Evolutionary conservation across 2,113 vertebrate genomes (phyloP).

Genomic region (Sorex fumeus): DNA sequence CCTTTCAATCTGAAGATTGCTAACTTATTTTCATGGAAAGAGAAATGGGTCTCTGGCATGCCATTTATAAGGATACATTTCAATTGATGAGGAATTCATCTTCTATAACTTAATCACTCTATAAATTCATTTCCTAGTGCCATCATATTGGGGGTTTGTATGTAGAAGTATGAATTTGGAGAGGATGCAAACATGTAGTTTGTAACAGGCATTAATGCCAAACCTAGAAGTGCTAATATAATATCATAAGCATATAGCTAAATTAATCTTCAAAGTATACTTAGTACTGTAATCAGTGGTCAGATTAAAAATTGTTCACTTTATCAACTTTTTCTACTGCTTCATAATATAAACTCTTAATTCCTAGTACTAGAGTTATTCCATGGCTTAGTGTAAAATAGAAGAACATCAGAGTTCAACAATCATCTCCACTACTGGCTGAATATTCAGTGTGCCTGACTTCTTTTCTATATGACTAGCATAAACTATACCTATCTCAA

Average conservation of each 20-base stretch:
- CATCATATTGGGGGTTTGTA: background rate
- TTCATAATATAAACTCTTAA: slow-evolving; percentile 3
- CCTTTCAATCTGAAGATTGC: background rate
- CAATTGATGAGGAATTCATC: background rate
- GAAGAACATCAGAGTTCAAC: background rate
- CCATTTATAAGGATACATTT: background rate
- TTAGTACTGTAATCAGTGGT: background rate
- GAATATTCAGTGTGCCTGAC: background rate
- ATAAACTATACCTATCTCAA: slow-evolving; percentile 1
- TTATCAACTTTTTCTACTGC: background rate
- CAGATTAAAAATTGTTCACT: background rate
- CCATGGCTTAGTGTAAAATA: background rate
- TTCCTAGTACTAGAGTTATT: background rate
- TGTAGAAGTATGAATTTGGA: background rate
- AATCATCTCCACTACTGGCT: background rate
- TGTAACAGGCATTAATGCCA: background rate
- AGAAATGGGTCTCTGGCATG: background rate
- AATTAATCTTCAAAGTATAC: background rate
- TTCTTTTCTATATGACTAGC: background rate
- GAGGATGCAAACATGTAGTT: background rate
- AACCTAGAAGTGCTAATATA: background rate
- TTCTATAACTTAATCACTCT: background rate
- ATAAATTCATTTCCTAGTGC: background rate
- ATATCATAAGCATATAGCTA: background rate
- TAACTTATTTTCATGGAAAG: background rate